These are phyloP conservation scores for Drosophila neonasuta DNA, from an alignment of 2,888 invertebrate genomes.

Conservation along the genomic window DNA sequence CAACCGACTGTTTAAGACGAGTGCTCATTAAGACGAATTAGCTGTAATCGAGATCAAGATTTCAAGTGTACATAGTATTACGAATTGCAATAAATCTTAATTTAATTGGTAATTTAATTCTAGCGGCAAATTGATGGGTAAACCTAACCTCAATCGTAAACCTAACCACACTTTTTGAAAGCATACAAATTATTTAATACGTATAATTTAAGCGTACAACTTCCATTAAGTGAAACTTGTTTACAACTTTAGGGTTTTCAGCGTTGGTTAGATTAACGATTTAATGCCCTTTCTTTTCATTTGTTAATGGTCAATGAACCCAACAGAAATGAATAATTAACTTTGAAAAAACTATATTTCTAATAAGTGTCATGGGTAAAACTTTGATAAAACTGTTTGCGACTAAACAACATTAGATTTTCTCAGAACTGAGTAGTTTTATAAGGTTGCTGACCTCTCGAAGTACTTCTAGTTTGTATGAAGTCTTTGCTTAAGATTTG, in stretches of 20 bases:
- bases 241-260: conserved; percentile 1
- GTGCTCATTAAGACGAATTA: conserved; percentile 62
- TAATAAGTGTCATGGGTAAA: background rate
- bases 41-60: conserved; percentile 61
- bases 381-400: background rate
- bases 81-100: conserved; percentile 69
- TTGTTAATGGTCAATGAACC: conserved; percentile 2
- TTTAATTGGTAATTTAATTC: conserved; percentile 41
- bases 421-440: background rate
- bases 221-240: background rate
- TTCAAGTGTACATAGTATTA: conserved; percentile 72
- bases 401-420: background rate
- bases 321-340: background rate
- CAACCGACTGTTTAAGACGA: conserved; percentile 28
- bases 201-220: background rate
- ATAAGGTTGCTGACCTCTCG: conserved; percentile 2
- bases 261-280: background rate
- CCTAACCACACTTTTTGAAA: background rate
- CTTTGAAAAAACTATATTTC: background rate
- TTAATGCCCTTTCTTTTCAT: background rate
- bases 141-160: background rate
- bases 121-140: background rate
- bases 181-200: background rate
- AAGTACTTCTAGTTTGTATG: conserved; percentile 1
- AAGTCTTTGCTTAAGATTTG: background rate